Conservation (phyloP, 2,888 invertebrate genomes). For the Cataglyphis altisquamis region DNA sequence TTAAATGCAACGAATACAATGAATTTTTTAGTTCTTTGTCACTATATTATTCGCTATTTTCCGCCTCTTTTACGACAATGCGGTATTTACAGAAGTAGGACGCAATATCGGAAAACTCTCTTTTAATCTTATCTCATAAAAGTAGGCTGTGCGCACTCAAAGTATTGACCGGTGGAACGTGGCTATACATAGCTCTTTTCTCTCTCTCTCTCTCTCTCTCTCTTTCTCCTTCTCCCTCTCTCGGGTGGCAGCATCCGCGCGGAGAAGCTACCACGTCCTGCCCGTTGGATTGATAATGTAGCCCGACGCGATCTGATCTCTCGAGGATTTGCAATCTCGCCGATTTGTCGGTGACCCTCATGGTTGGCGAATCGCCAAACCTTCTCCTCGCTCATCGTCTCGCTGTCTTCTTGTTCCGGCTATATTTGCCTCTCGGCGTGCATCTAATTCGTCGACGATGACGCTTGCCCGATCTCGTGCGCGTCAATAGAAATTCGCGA, state of each 20-base stretch:
- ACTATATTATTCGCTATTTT: not conserved
- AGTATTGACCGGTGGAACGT: slow-evolving; percentile 40
- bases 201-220: not conserved
- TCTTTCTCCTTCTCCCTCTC: not conserved
- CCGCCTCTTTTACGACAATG: not conserved
- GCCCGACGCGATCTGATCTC: slow-evolving; percentile 35
- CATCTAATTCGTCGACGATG: slow-evolving; percentile 70
- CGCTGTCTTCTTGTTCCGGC: slow-evolving; percentile 76
- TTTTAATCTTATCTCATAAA: slow-evolving; percentile 53
- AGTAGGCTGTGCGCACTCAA: slow-evolving; percentile 43
- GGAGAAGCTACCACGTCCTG: not conserved
- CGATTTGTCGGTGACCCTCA: slow-evolving; percentile 69
- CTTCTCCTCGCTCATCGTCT: slow-evolving; percentile 64
- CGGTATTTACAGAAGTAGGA: slow-evolving; percentile 46
- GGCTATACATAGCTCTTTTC: slow-evolving; percentile 32
- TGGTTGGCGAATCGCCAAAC: slow-evolving; percentile 78
- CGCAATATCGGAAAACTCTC: slow-evolving; percentile 45
- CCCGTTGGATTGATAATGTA: slow-evolving; percentile 20
- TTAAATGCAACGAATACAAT: not conserved
- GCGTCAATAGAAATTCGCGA: slow-evolving; percentile 36
- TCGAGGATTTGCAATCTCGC: slow-evolving; percentile 59
- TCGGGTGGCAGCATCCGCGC: not conserved
- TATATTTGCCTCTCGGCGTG: slow-evolving; percentile 78
- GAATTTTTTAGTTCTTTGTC: not conserved
- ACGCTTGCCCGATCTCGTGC: slow-evolving; percentile 65